These are phyloP conservation scores for Leistus spinibarbis DNA, from an alignment of 2,888 invertebrate species.

Conservation along the genomic window DNA sequence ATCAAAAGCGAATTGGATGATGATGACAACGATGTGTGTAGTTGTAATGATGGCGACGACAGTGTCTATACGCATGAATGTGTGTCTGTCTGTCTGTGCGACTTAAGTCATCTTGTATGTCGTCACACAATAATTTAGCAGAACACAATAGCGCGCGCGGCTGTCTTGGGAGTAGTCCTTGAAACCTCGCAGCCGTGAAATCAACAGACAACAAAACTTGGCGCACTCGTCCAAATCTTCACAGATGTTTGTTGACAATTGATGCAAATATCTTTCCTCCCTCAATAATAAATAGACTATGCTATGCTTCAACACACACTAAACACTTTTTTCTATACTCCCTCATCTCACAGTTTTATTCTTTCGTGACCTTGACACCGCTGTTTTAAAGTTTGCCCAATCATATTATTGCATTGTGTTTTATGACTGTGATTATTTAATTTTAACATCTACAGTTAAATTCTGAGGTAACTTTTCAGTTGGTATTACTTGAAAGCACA, in stretches of 20 bases:
- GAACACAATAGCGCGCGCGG: constrained; percentile 14
- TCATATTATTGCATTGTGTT: too few species aligned
- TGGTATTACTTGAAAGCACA: too few species aligned
- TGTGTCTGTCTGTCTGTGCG: constrained; percentile 19
- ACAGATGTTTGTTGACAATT: constrained; percentile 9
- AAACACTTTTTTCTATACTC: too few species aligned
- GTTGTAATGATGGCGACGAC: background rate
- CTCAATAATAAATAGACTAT: too few species aligned
- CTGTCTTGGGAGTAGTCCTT: background rate
- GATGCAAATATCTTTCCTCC: constrained; percentile 10
- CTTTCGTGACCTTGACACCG: too few species aligned
- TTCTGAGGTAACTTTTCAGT: too few species aligned
- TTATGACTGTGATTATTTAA: too few species aligned
- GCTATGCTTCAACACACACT: too few species aligned
- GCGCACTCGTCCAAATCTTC: background rate
- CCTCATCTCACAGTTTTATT: too few species aligned
- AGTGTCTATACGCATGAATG: background rate
- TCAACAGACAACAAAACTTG: constrained; percentile 16
- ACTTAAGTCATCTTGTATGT: constrained; percentile 30
- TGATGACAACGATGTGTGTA: background rate
- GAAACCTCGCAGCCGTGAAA: constrained; percentile 28
- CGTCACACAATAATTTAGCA: constrained; percentile 28
- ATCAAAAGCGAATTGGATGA: background rate
- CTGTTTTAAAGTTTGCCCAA: too few species aligned
- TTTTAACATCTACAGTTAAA: too few species aligned